Percentiles rank a stretch among this genome's conserved stretches.
These are phyloP conservation scores for Chelmon rostratus DNA, from an alignment of 2,797 vertebrate genomes.

Conservation along the genomic window DNA sequence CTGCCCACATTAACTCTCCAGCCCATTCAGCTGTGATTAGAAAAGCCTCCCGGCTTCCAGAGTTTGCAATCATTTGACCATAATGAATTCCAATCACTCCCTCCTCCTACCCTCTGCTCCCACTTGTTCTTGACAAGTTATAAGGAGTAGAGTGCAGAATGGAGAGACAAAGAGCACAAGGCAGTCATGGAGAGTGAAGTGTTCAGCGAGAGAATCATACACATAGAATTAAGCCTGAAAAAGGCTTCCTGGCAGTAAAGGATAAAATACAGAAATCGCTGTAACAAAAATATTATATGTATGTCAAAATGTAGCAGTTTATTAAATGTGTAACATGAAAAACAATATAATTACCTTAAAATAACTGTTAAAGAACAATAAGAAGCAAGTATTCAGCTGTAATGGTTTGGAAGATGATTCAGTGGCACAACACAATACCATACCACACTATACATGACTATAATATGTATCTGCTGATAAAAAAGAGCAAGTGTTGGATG, in stretches of 20 bases:
- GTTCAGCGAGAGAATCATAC: conserved; percentile 50
- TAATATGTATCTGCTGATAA: background rate
- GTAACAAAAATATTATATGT: background rate
- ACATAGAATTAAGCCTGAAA: conserved; percentile 31
- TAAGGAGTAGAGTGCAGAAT: conserved; percentile 71
- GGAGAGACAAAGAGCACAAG: conserved; percentile 65
- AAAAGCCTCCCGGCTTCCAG: conserved; percentile 85
- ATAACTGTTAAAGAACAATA: background rate
- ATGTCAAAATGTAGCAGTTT: background rate
- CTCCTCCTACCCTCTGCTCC: conserved; percentile 79
- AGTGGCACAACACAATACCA: background rate
- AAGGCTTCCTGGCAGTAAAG: conserved; percentile 20
- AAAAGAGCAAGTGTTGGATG: background rate
- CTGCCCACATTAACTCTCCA: conserved; percentile 82
- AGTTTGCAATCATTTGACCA: conserved; percentile 89
- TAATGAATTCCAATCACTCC: conserved; percentile 88
- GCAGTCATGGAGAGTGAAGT: conserved; percentile 54
- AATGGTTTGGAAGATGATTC: background rate
- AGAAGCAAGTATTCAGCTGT: background rate
- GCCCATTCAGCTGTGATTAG: conserved; percentile 87
- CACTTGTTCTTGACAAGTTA: conserved; percentile 77
- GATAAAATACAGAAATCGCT: conserved; percentile 11
- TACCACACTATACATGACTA: background rate
- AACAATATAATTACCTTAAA: background rate
- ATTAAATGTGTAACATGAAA: background rate